Evolutionary conservation across 92 coral and sea anemone species (phyloP).

Genomic region (Porites rus): DNA sequence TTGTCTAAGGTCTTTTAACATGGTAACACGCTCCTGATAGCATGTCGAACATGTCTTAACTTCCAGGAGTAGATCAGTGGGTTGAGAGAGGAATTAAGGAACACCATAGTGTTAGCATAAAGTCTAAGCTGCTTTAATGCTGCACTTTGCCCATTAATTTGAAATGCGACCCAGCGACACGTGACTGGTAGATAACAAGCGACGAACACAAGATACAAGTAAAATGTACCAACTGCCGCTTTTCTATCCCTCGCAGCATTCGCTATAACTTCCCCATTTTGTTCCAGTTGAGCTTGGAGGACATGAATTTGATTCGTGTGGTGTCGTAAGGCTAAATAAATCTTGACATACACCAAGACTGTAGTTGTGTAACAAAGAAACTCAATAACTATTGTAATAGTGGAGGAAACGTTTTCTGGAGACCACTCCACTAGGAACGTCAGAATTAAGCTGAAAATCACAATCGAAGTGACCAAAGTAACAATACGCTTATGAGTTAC

Average conservation of each 20-base stretch:
- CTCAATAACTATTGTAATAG: background rate
- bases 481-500: constrained; percentile 16
- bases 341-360: background rate
- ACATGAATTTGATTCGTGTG: background rate
- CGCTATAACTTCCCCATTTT: background rate
- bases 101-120: background rate
- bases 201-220: background rate
- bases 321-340: background rate
- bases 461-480: background rate
- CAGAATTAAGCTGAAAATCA: background rate
- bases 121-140: background rate
- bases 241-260: background rate
- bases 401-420: background rate
- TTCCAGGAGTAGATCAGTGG: background rate
- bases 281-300: background rate
- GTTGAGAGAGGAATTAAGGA: background rate
- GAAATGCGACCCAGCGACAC: background rate
- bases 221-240: background rate
- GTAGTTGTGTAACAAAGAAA: background rate
- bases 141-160: background rate
- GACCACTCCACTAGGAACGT: background rate
- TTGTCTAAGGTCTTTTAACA: no score
- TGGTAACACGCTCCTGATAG: background rate
- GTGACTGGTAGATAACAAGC: background rate
- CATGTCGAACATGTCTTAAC: background rate